These are phyloP conservation scores for Apotomis capreana DNA, from an alignment of 2,888 invertebrate genomes.

Conservation along the genomic window DNA sequence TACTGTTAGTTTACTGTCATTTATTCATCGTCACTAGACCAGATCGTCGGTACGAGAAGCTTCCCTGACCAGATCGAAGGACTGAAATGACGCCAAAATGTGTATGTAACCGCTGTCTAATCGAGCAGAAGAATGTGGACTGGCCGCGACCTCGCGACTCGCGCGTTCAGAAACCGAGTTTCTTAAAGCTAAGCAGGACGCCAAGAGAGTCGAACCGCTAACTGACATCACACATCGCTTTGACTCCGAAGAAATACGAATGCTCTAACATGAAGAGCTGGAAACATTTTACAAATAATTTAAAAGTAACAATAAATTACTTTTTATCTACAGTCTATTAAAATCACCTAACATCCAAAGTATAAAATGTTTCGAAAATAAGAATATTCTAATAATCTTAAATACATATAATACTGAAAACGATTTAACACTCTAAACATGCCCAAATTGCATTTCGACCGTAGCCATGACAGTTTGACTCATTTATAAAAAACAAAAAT, in stretches of 20 bases:
- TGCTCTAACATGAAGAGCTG: slow-evolving; percentile 63
- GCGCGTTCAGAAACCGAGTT: slow-evolving; percentile 49
- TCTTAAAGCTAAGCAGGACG: slow-evolving; percentile 81
- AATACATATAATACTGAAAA: slow-evolving; percentile 80
- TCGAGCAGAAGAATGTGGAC: slow-evolving; percentile 39
- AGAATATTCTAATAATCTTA: slow-evolving; percentile 75
- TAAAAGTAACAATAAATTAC: slow-evolving; percentile 82
- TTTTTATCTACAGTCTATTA: slow-evolving; percentile 75
- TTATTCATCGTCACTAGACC: too few relatives aligned
- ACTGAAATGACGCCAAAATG: too few relatives aligned
- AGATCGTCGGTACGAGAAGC: too few relatives aligned
- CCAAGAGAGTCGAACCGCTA: slow-evolving; percentile 64
- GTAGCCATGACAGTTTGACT: slow-evolving; percentile 58
- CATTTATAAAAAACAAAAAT: slow-evolving; percentile 72
- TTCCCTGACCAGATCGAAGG: too few relatives aligned
- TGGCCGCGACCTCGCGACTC: slow-evolving; percentile 45
- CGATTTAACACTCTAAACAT: slow-evolving; percentile 67
- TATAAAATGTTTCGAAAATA: slow-evolving; percentile 70
- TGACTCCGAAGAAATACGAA: slow-evolving; percentile 55
- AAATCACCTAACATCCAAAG: slow-evolving; percentile 73
- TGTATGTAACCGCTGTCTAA: not conserved
- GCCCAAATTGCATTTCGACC: slow-evolving; percentile 64
- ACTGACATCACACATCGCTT: slow-evolving; percentile 63
- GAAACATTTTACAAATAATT: slow-evolving; percentile 78
- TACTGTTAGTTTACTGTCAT: too few relatives aligned